Evolutionary conservation across 2,888 invertebrate species (phyloP).

Genomic region (Palloptera scutellata): DNA sequence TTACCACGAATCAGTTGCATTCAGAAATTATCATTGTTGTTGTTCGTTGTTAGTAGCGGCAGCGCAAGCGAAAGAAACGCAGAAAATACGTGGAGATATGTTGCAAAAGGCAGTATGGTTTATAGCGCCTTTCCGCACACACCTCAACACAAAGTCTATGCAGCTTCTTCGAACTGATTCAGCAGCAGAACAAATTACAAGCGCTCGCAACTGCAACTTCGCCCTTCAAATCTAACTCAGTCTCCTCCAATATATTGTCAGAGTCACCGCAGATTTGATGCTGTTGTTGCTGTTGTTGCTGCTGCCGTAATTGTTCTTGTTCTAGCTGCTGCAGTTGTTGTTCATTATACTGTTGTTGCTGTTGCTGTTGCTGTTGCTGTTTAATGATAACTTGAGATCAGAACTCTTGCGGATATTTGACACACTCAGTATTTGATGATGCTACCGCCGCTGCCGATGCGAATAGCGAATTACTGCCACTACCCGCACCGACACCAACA

Average conservation of each 20-base stretch:
- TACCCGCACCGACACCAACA: constrained; percentile 52
- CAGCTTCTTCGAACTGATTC: constrained; percentile 35
- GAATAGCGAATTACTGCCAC: constrained; percentile 52
- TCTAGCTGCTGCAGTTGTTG: constrained; percentile 21
- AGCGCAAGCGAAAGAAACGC: constrained; percentile 17
- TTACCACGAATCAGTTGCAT: constrained; percentile 65
- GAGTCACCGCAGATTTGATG: constrained; percentile 27
- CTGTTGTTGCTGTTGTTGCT: constrained; percentile 24
- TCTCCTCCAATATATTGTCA: constrained; percentile 19
- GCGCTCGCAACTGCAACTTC: constrained; percentile 38
- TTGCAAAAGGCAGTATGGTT: constrained; percentile 7
- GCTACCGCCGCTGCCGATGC: constrained; percentile 52
- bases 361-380: constrained; percentile 47
- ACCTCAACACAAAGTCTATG: neutral
- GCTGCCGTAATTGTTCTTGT: constrained; percentile 29
- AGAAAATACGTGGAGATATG: constrained; percentile 12
- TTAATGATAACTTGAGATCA: constrained; percentile 64
- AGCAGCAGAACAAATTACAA: constrained; percentile 58
- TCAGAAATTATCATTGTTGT: constrained; percentile 57
- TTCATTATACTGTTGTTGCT: constrained; percentile 36
- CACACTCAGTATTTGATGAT: constrained; percentile 66
- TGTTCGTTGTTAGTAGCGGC: constrained; percentile 42
- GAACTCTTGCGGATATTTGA: constrained; percentile 66
- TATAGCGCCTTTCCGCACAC: no score
- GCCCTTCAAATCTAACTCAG: constrained; percentile 47